phyloP scores from a whole-genome alignment of 2,113 vertebrate species.

The Hydrolagus affinis region DNA sequence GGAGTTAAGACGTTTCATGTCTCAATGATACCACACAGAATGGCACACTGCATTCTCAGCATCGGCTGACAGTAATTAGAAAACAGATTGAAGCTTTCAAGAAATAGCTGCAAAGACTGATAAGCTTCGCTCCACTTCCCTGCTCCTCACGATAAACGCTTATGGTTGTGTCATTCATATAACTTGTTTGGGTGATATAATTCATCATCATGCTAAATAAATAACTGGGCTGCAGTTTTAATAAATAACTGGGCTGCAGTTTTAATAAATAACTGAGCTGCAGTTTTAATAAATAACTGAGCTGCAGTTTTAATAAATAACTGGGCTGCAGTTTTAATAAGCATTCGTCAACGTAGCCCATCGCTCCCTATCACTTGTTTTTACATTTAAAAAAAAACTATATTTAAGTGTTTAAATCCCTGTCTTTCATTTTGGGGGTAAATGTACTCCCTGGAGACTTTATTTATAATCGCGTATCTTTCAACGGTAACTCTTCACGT shows the following conservation, averaged over 20 bases:
- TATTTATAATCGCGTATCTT: too few relatives aligned
- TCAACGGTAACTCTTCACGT: too few relatives aligned
- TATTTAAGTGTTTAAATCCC: too few relatives aligned
- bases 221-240: background rate
- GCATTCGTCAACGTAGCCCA: too few relatives aligned
- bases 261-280: background rate
- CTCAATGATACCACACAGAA: conserved; percentile 10
- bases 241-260: background rate
- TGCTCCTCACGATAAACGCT: conserved; percentile 1
- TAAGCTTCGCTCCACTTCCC: background rate
- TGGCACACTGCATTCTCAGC: conserved; percentile 14
- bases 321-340: too few relatives aligned
- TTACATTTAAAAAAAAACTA: too few relatives aligned
- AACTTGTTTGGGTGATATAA: too few relatives aligned
- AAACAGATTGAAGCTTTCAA: background rate
- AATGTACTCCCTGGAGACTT: too few relatives aligned
- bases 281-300: background rate
- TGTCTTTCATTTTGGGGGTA: too few relatives aligned
- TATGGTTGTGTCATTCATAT: background rate
- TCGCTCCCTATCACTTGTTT: too few relatives aligned
- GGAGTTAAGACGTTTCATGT: conserved; percentile 2
- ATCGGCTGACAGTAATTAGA: conserved; percentile 19
- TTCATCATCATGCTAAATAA: background rate
- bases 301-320: background rate
- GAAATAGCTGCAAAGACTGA: conserved; percentile 14